Evolutionary conservation across 2,888 invertebrate genomes (phyloP), one percentile per base, ranked within the genome.

Genomic region (Orthosia cruda): DNA sequence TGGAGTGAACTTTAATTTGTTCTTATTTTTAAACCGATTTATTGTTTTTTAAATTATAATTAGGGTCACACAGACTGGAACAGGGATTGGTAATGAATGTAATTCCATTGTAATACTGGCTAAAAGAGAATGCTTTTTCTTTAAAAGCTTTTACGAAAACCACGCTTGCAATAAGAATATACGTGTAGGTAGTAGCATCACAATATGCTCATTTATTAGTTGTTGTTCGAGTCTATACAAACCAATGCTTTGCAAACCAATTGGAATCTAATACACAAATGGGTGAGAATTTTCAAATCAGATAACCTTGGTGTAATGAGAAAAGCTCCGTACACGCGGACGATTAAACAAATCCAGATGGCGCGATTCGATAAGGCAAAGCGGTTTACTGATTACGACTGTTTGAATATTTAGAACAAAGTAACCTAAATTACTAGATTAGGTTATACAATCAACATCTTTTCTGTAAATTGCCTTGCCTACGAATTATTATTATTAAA

Each of bases 261-360:
- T 23, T 18, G 1, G n/a, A 61, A n/a, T 45, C 13, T 13, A 32
- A 55, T 23, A n/a, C n/a, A 55, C 49, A 50, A n/a, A 3, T 9
- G 13, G 0, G 16, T 55, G 15, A 23, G 18, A 63, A 66, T 23
- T 55, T 65, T 18, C 1, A 47, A 67, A 67, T 50, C 16, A 20
- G 63, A 67, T 52, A 54, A 62, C 15, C 40, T 47, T 50, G 12
- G 13, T 54, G 13, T 68, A 61, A 78, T 74, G 78, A 49, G 49
- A 50, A 67, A 58, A 80, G 58, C 74, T 58, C n/a, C 5, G 45
- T 67, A 80, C 55, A 52, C n/a, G 72, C 55, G 47, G 50, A 45
- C 54, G 67, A 68, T 64, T 74, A 32, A 58, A 81, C 59, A 59
- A 78, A 81, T 64, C 23, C 74, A 20, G 67, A 74, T 67, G 45